Base-by-base conservation (phyloP, 2,888 invertebrate species). In the Ichneumoninae sp. region DNA sequence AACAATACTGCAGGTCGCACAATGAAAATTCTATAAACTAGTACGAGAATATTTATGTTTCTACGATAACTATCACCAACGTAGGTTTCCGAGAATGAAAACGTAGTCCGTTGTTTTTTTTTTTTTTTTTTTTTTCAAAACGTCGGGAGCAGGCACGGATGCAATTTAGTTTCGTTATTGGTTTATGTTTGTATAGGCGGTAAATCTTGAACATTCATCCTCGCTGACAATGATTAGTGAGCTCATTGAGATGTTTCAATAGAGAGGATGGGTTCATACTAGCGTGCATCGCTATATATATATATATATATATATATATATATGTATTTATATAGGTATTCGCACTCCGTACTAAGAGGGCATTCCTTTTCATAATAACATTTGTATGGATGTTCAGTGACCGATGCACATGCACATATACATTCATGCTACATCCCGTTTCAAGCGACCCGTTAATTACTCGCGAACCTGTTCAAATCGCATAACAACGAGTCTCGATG, bases 381-480 rank as follows among this genome's bases (percentile, higher is more conserved):
- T 69, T 76, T 57, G 60, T 30, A 19, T 16, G 74, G 33, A 85
- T 80, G 68, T 81, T 88, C 75, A 87, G 68, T 75, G 68, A 63
- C 79, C 63, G 87, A 86, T 89, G 82, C 86, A 88, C 91, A 88
- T 90, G 89, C 90, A 90, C 81, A 88, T 88, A 81, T 36, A 88
- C 83, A 88, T 69, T 75, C 90, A 89, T 89, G 89, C 88, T 86
- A 44, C 70, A 85, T 71, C 74, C 36, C 40, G 68, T 70, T 78
- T 85, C 65, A 87, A 88, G 86, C 87, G 90, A 90, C 83, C 87
- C 88, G 86, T 87, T 88, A 85, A 80, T 81, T 73, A 26, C 40
- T 76, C 50, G 30, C 47, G 10, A 79, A 65, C 44, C 54, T 68
- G 30, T 54, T 10, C n/a, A 2, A 19, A 83, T 44, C 36, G 26